A percentile compares a stretch with the other conserved stretches of the same genome.
phyloP scores from a whole-genome alignment of 2,888 invertebrate species.

The Hecatera dysodea region DNA sequence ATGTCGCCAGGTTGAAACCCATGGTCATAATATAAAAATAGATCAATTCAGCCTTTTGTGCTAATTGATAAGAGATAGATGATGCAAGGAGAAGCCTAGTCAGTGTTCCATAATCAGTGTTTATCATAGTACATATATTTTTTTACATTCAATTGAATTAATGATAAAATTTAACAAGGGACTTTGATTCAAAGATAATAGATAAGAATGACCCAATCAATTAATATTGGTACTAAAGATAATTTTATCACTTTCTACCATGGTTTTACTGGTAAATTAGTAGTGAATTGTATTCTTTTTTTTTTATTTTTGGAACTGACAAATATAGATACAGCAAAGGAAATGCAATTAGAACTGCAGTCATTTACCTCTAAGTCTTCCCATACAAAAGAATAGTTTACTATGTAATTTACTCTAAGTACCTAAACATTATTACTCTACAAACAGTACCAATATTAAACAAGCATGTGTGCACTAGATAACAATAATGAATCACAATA shows the following conservation, averaged over 20 bases:
- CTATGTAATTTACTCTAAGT: slow-evolving; percentile 6
- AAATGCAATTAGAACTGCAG: no score
- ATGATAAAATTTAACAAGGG: background rate
- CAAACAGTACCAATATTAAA: slow-evolving; percentile 37
- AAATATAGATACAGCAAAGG: background rate
- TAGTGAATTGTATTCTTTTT: background rate
- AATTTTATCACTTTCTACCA: background rate
- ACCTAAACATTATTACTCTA: slow-evolving; percentile 18
- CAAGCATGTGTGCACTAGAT: slow-evolving; percentile 50
- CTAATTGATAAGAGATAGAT: background rate
- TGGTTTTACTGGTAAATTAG: background rate
- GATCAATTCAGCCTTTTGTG: background rate
- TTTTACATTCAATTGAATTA: background rate
- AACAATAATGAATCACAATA: slow-evolving; percentile 50
- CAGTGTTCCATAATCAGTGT: background rate
- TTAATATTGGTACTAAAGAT: background rate
- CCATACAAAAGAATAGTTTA: slow-evolving; percentile 1
- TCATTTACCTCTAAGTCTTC: background rate
- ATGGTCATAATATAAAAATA: background rate
- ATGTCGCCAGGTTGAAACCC: background rate
- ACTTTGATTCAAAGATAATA: background rate
- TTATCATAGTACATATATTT: slow-evolving; percentile 6
- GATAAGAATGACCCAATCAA: slow-evolving; percentile 9
- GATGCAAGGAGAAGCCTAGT: background rate
- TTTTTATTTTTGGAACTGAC: background rate